These are phyloP conservation scores for Lagopus leucura DNA, from an alignment of 2,113 vertebrate genomes.

Conservation along the genomic window DNA sequence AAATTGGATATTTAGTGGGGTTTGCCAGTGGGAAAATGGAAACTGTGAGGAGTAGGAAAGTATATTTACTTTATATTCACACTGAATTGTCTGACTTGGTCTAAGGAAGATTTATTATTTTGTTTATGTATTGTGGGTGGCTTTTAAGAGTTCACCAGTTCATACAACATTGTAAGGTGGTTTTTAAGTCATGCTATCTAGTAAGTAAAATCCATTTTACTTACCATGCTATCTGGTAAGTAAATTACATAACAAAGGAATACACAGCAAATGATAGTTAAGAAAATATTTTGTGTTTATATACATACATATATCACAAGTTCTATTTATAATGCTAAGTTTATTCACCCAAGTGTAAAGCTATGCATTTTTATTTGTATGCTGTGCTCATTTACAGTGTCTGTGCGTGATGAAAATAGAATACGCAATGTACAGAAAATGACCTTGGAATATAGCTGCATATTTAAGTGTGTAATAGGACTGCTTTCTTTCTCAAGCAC, in stretches of 20 bases:
- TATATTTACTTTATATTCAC: neutral
- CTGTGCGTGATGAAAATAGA: neutral
- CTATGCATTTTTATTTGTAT: neutral
- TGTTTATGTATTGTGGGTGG: neutral
- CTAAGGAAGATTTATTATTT: neutral
- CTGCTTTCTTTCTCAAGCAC: neutral
- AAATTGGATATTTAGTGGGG: neutral
- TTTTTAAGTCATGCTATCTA: neutral
- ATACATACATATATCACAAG: neutral
- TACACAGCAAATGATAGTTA: neutral
- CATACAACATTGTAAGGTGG: neutral
- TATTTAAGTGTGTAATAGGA: neutral
- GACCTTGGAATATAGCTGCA: neutral
- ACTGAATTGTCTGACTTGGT: neutral
- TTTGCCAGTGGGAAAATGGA: neutral
- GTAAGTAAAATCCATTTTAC: neutral
- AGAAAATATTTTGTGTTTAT: neutral
- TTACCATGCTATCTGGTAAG: neutral
- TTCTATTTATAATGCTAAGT: neutral
- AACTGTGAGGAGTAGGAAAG: neutral
- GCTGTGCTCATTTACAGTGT: neutral
- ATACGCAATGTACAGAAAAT: constrained; percentile 5
- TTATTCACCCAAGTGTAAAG: neutral
- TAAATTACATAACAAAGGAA: neutral
- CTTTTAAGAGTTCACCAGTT: neutral